phyloP scores from a whole-genome alignment of 2,797 vertebrate species.

The Enteromius mattozi region DNA sequence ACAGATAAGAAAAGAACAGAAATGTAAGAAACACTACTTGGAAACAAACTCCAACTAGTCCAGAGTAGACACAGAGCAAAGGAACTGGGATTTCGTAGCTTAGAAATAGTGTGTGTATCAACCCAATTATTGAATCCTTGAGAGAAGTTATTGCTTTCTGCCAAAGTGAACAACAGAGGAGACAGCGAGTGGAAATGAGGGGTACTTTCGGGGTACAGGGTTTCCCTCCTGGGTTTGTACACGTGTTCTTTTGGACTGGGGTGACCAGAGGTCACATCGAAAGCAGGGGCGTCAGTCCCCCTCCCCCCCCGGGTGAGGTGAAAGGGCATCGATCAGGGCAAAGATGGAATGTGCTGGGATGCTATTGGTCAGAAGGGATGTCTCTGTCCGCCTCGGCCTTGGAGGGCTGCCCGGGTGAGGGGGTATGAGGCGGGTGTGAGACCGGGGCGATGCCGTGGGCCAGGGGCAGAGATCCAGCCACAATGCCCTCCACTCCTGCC shows the following conservation, averaged over 20 bases:
- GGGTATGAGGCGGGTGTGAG: constrained; percentile 86
- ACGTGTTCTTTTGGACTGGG: constrained; percentile 74
- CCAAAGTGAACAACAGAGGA: constrained; percentile 57
- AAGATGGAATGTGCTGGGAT: constrained; percentile 83
- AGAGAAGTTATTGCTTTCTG: constrained; percentile 85
- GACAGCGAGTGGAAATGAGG: constrained; percentile 46
- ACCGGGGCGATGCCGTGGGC: constrained; percentile 86
- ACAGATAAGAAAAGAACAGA: constrained; percentile 44
- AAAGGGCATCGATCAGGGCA: constrained; percentile 63
- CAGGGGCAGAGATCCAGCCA: constrained; percentile 80
- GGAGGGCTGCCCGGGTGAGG: constrained; percentile 88
- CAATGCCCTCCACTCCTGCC: constrained; percentile 87
- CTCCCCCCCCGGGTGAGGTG: constrained; percentile 25
- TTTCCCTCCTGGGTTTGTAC: constrained; percentile 72
- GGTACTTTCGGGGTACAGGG: constrained; percentile 58
- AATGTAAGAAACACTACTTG: constrained; percentile 54
- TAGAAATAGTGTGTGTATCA: constrained; percentile 64
- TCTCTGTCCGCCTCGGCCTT: constrained; percentile 96
- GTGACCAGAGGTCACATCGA: constrained; percentile 68
- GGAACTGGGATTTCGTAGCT: constrained; percentile 44
- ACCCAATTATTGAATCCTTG: constrained; percentile 81
- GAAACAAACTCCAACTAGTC: constrained; percentile 60
- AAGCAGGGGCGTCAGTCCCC: constrained; percentile 51
- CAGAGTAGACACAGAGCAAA: constrained; percentile 53
- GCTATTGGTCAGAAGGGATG: constrained; percentile 94